These are phyloP conservation scores for Mandrillus leucophaeus DNA, from an alignment of 2,113 vertebrate species.

Conservation along the genomic window DNA sequence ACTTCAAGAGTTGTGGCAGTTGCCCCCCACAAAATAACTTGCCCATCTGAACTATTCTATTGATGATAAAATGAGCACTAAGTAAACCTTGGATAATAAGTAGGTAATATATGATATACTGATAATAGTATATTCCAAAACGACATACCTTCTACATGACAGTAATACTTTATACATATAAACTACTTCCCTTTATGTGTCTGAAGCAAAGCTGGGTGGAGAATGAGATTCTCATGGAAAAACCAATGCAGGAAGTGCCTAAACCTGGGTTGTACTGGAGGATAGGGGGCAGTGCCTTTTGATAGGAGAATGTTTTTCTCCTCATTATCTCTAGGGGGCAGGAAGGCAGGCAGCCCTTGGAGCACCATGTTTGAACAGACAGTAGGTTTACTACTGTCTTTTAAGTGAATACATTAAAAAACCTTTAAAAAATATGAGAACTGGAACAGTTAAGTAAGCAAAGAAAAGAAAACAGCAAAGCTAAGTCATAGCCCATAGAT, in stretches of 20 bases:
- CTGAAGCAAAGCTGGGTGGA: not conserved
- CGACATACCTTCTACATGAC: not conserved
- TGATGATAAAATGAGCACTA: not conserved
- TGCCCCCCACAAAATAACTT: not conserved
- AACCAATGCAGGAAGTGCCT: not conserved
- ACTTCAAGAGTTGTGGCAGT: not conserved
- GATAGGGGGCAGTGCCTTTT: not conserved
- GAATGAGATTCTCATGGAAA: not conserved
- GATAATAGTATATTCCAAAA: not conserved
- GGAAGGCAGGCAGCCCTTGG: not conserved
- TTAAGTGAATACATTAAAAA: not conserved
- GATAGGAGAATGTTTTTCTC: not conserved
- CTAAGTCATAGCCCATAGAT: slow-evolving; percentile 56
- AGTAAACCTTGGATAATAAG: not conserved
- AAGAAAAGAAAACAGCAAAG: not conserved
- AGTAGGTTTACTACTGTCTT: not conserved
- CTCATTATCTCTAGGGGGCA: not conserved
- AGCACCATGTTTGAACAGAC: not conserved
- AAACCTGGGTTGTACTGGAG: no score
- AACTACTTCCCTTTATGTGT: not conserved
- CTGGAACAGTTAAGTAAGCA: not conserved
- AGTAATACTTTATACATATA: not conserved
- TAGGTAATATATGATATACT: not conserved
- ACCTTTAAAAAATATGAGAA: not conserved
- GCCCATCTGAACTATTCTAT: not conserved